Conservation (phyloP, 2,888 invertebrate genomes). For the Acrobasis suavella region DNA sequence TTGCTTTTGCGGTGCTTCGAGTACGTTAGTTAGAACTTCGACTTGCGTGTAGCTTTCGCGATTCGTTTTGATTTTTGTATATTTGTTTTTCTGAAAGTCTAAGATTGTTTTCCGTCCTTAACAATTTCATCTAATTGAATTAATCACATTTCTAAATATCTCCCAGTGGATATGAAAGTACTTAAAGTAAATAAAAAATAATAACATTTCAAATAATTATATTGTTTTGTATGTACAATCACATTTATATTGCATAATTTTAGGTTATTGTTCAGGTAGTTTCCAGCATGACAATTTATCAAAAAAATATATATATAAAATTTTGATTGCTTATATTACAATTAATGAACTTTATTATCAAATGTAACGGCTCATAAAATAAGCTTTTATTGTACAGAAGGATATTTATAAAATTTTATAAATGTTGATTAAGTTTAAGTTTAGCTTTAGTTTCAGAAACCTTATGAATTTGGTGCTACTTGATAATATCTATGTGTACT, state of each 20-base stretch:
- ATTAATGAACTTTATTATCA: background rate
- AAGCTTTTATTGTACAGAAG: conserved; percentile 41
- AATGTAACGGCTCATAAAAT: conserved; percentile 6
- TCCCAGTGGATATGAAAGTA: background rate
- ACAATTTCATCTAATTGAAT: background rate
- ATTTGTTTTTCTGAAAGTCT: background rate
- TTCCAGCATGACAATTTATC: conserved; percentile 1
- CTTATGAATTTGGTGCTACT: conserved; percentile 68
- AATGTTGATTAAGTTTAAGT: conserved; percentile 53
- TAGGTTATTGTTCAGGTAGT: background rate
- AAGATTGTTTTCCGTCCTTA: background rate
- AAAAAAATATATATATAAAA: background rate
- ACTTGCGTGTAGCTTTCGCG: background rate
- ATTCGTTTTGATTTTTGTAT: background rate
- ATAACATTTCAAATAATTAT: background rate
- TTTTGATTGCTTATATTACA: background rate
- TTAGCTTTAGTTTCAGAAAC: conserved; percentile 39
- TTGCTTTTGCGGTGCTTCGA: conserved; percentile 6
- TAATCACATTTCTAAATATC: background rate
- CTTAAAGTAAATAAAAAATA: background rate
- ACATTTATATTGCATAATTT: background rate
- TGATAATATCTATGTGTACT: conserved; percentile 42
- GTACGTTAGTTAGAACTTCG: background rate
- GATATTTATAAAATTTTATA: conserved; percentile 50
- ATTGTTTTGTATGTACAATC: too few species aligned